Evolutionary conservation across 2,888 invertebrate genomes (phyloP), one percentile per base, ranked within the genome.

Genomic region (Oscheius myriophilus): DNA sequence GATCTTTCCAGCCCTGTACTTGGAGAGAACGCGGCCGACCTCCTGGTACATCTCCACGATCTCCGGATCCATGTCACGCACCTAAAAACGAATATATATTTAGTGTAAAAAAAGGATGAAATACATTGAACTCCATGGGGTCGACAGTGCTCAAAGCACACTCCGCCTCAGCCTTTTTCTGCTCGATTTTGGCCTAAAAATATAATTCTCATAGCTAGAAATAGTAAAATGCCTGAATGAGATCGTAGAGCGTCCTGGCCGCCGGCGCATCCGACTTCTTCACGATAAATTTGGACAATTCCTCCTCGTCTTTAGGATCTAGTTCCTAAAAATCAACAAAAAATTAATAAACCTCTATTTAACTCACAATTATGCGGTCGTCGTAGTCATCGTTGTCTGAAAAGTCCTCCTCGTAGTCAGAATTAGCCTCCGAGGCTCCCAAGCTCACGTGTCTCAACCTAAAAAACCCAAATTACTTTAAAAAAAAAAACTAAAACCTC

Each of bases 1-100:
- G 43, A 99, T 89, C 89, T 95, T 96, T 26, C 98, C 98, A 87
- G 93, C 94, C 73, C 97, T 91, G 87, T 96, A 98, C 81, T 92
- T 92, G 0, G 87, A 82, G 82, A 99, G 89, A 1, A 97, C 93
- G 87, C 93, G 92, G 76, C 93, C 89, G 0, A 97, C 94, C 65
- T 93, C 93, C 88, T 93, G 92, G 88, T 94, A 97, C 92, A 96
- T 92, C 66, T 92, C 90, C 84, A 91, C 91, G 2, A 95, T 85
- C 64, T 88, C 82, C 1, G 93, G 92, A 89, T 96, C 93, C 76
- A 97, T 72, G n/a, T 82, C 78, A n/a, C 80, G 76, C 62, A 82
- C 75, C 80, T 81, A 62, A 43, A n/a, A n/a, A 66, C 69, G 55
- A 18, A 0, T 2, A 16, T n/a, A 46, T 43, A 21, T 51, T 39